These are phyloP conservation scores for Microctenopoma steveboyesi DNA, from an alignment of 2,797 vertebrate species.

Conservation along the genomic window DNA sequence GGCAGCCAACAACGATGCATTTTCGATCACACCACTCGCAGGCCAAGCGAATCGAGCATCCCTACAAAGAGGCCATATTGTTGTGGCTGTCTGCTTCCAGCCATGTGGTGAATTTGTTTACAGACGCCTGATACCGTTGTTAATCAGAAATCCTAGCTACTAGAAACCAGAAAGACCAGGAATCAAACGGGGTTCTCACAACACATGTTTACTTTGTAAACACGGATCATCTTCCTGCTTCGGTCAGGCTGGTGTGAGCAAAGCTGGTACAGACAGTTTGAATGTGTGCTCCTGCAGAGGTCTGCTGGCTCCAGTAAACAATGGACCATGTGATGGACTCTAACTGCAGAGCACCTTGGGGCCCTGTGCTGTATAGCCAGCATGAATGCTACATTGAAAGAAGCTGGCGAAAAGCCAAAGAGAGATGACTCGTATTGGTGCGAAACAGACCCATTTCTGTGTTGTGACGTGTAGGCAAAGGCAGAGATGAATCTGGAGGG, in stretches of 20 bases:
- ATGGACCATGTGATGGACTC: slow-evolving; percentile 67
- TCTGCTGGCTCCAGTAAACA: slow-evolving; percentile 71
- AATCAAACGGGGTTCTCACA: not conserved
- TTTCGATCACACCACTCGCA: slow-evolving; percentile 24
- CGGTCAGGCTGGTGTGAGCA: slow-evolving; percentile 1
- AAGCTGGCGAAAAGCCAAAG: slow-evolving; percentile 1
- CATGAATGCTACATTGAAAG: not conserved
- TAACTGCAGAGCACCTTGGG: slow-evolving; percentile 42
- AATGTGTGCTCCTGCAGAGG: slow-evolving; percentile 14
- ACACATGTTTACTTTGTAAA: slow-evolving; percentile 11
- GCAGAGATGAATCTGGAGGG: not conserved
- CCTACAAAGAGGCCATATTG: slow-evolving; percentile 71
- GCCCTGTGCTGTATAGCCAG: slow-evolving; percentile 13
- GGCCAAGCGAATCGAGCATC: slow-evolving; percentile 57
- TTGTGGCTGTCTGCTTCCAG: slow-evolving; percentile 59
- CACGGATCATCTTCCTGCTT: not conserved
- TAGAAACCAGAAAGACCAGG: not conserved
- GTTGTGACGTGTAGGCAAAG: slow-evolving; percentile 25
- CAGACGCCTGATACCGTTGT: slow-evolving; percentile 36
- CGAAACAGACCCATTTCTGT: slow-evolving; percentile 1
- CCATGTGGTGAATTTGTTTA: slow-evolving; percentile 77
- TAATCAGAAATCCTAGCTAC: slow-evolving; percentile 36
- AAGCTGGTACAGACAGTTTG: not conserved
- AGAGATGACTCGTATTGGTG: slow-evolving; percentile 30
- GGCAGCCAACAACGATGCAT: slow-evolving; percentile 6